phyloP scores from a whole-genome alignment of 2,113 vertebrate genomes.

The Charadrius vociferus region DNA sequence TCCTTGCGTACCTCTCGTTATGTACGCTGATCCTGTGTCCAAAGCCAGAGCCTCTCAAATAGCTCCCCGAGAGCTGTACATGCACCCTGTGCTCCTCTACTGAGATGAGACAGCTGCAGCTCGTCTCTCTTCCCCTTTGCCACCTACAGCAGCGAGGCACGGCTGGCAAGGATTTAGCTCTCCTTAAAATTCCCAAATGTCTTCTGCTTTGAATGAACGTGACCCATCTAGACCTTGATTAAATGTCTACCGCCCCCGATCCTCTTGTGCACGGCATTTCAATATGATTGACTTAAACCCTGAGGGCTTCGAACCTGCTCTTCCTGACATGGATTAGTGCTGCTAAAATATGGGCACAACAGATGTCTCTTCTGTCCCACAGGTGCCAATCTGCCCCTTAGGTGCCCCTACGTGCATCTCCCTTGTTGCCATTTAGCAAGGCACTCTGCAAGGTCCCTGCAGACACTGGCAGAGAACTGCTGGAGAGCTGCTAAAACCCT shows the following conservation, averaged over 20 bases:
- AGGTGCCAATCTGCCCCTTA: slow-evolving; percentile 8
- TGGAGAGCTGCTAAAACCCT: neutral
- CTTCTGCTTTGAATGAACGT: neutral
- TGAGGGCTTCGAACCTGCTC: neutral
- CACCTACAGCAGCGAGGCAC: neutral
- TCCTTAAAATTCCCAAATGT: slow-evolving; percentile 16
- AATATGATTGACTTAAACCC: neutral
- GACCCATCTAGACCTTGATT: neutral
- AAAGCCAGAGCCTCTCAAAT: neutral
- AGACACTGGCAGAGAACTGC: neutral
- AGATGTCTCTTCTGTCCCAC: slow-evolving; percentile 36
- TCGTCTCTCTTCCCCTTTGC: neutral
- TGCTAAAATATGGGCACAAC: slow-evolving; percentile 45
- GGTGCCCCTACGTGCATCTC: neutral
- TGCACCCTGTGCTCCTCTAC: neutral
- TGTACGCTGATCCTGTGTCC: rapidly evolving
- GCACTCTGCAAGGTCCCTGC: neutral
- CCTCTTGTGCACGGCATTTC: neutral
- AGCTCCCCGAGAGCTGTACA: neutral
- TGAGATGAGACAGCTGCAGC: slow-evolving; percentile 38
- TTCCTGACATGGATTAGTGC: slow-evolving; percentile 49
- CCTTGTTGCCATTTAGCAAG: neutral
- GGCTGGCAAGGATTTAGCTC: neutral
- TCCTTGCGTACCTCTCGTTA: neutral
- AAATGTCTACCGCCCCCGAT: neutral